Percentiles rank a stretch among this genome's conserved stretches.
Conservation (phyloP, 2,113 vertebrate genomes). For the Abramis brama region DNA sequence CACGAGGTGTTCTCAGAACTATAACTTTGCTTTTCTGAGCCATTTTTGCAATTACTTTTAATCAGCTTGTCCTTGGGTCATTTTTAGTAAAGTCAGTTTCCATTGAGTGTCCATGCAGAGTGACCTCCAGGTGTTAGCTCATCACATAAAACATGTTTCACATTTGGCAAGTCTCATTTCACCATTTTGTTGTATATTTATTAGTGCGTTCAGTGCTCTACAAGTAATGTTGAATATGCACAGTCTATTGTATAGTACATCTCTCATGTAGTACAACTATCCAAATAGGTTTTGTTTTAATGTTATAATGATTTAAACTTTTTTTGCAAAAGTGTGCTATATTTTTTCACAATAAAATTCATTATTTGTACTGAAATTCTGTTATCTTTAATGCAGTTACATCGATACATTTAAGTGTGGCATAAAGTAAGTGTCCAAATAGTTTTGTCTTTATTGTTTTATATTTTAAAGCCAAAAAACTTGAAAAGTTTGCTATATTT, state of each 20-base stretch:
- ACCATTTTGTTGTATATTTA: background rate
- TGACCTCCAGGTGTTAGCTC: background rate
- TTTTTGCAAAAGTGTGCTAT: background rate
- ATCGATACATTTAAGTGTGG: background rate
- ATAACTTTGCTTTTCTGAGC: background rate
- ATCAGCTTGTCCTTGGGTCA: background rate
- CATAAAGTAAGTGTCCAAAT: background rate
- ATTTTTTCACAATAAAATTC: background rate
- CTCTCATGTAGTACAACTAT: background rate
- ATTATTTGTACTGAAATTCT: background rate
- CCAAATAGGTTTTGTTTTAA: background rate
- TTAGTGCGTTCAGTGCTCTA: background rate
- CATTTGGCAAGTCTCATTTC: no score
- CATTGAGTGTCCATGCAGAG: background rate
- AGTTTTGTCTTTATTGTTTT: background rate
- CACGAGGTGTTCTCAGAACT: background rate
- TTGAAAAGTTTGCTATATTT: background rate
- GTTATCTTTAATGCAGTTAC: background rate
- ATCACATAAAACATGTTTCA: background rate
- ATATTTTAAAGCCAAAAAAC: background rate
- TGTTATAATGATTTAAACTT: background rate
- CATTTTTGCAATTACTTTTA: background rate
- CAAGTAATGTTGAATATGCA: background rate
- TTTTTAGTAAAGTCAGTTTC: background rate
- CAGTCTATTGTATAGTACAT: background rate